A percentile compares a stretch with the other conserved stretches of the same genome.
Conservation (phyloP, 2,888 invertebrate genomes). For the Latrodectus hesperus region DNA sequence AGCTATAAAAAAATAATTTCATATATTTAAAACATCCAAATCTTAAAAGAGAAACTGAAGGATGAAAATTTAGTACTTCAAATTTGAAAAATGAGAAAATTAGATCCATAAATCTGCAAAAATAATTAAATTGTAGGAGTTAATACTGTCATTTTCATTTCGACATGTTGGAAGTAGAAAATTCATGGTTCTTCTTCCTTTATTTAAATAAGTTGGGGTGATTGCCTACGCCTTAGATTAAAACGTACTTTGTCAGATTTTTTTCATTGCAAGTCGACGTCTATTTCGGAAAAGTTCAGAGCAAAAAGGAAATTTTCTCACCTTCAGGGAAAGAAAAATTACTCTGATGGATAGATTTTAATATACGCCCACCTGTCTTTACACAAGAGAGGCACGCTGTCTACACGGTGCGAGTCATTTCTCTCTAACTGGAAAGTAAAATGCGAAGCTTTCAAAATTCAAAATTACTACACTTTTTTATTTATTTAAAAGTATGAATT, state of each 20-base stretch:
- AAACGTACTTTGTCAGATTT: neutral
- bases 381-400: neutral
- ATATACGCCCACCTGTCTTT: slow-evolving; percentile 37
- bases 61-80: neutral
- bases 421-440: too few species aligned
- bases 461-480: too few species aligned
- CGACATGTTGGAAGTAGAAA: neutral
- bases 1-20: too few species aligned
- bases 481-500: too few species aligned
- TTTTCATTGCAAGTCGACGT: slow-evolving; percentile 2
- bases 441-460: too few species aligned
- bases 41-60: too few species aligned
- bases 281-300: neutral
- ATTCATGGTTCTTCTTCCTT: neutral
- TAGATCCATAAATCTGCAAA: neutral
- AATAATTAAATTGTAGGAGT: neutral
- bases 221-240: neutral
- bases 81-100: neutral
- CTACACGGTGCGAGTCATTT: neutral
- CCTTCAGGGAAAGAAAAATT: slow-evolving; percentile 1
- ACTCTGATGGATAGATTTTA: slow-evolving; percentile 59
- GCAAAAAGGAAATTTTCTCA: neutral
- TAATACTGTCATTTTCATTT: neutral
- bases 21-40: too few species aligned
- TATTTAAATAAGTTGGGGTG: neutral